phyloP scores from a whole-genome alignment of 2,797 vertebrate genomes.

The Anguilla anguilla region DNA sequence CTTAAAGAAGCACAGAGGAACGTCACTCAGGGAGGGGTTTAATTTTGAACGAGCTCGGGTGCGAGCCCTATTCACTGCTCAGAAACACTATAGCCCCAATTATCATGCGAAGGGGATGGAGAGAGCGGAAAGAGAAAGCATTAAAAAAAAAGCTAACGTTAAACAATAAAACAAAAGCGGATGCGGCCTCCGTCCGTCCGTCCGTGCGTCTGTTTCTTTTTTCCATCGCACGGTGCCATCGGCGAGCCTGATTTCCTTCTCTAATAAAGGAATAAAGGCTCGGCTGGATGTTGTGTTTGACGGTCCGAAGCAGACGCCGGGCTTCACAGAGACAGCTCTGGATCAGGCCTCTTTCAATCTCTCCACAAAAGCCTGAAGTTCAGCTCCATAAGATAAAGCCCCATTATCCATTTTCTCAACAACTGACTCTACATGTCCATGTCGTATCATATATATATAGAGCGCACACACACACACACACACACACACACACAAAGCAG shows the following conservation, averaged over 20 bases:
- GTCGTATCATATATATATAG: not conserved
- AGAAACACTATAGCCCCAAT: slow-evolving; percentile 61
- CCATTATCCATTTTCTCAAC: not conserved
- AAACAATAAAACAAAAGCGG: slow-evolving; percentile 17
- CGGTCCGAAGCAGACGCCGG: not conserved
- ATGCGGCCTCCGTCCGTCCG: slow-evolving; percentile 19
- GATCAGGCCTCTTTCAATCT: not conserved
- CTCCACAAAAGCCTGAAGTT: not conserved
- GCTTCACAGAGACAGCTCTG: not conserved
- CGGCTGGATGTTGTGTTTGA: not conserved
- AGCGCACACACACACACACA: not conserved
- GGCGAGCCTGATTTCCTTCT: not conserved
- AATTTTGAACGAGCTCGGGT: slow-evolving; percentile 66
- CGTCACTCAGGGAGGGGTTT: slow-evolving; percentile 61
- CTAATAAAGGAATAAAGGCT: not conserved
- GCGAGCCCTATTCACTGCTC: slow-evolving; percentile 58
- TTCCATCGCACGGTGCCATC: not conserved
- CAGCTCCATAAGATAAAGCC: not conserved
- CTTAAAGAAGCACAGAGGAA: slow-evolving; percentile 62
- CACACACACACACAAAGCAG: not conserved
- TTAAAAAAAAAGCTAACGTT: slow-evolving; percentile 24
- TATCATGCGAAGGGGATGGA: slow-evolving; percentile 48
- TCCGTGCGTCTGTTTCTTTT: not conserved
- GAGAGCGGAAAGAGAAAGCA: slow-evolving; percentile 29
- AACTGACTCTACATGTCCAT: not conserved